These are phyloP conservation scores for Ischnura elegans DNA, from an alignment of 2,888 invertebrate genomes.

Conservation along the genomic window DNA sequence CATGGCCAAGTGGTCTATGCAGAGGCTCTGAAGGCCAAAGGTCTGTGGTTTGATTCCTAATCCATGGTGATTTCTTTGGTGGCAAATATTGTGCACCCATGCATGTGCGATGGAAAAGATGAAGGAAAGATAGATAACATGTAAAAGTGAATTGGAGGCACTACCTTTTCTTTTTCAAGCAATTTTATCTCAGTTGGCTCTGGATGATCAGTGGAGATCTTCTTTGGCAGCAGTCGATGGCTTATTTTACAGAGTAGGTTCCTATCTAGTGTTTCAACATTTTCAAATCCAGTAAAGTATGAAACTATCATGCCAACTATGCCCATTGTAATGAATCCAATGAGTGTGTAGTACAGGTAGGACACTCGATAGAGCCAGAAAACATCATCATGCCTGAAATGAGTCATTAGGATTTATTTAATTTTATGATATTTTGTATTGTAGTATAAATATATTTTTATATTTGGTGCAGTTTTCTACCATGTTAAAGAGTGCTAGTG, in stretches of 20 bases:
- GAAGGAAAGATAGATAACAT: too few species aligned
- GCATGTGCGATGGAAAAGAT: too few species aligned
- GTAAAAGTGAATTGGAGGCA: neutral
- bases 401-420: too few species aligned
- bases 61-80: too few species aligned
- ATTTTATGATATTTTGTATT: too few species aligned
- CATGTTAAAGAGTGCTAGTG: too few species aligned
- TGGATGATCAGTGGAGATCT: constrained; percentile 48
- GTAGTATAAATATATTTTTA: too few species aligned
- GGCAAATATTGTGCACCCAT: too few species aligned
- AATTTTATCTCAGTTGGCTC: constrained; percentile 41
- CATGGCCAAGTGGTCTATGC: too few species aligned
- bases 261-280: constrained; percentile 80
- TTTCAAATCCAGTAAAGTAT: constrained; percentile 83
- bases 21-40: too few species aligned
- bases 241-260: constrained; percentile 84
- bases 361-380: constrained; percentile 83
- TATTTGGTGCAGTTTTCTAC: too few species aligned
- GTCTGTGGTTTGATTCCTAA: too few species aligned
- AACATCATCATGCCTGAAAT: constrained; percentile 61
- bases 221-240: constrained; percentile 78
- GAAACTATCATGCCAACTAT: constrained; percentile 85
- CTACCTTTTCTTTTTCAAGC: constrained; percentile 30
- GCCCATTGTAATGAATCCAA: constrained; percentile 85
- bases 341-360: constrained; percentile 88